phyloP scores from a whole-genome alignment of 2,888 invertebrate genomes.

The Drosophila anomelani region DNA sequence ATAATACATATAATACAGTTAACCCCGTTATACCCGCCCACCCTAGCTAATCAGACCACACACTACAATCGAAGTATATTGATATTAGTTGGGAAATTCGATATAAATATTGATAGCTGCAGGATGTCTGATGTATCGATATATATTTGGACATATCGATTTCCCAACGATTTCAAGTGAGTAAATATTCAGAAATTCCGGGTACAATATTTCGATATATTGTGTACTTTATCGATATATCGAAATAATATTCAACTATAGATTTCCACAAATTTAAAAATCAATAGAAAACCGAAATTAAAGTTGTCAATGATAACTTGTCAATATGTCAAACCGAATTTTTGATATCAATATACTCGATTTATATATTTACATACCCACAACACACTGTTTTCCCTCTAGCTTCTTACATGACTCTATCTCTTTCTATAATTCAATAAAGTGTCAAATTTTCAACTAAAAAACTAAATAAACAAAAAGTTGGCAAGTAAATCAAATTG shows the following conservation, averaged over 20 bases:
- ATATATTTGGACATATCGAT: not conserved
- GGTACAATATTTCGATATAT: not conserved
- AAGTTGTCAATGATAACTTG: too few relatives aligned
- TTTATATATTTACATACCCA: not conserved
- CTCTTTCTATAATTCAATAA: slow-evolving; percentile 34
- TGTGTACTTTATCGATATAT: not conserved
- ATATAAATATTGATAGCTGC: not conserved
- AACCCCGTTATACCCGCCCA: slow-evolving; percentile 15
- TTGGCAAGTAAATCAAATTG: slow-evolving; percentile 18
- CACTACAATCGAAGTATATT: not conserved
- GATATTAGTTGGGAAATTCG: not conserved
- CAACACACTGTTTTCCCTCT: slow-evolving; percentile 12
- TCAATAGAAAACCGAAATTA: not conserved
- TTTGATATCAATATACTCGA: not conserved
- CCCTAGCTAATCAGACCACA: slow-evolving; percentile 18
- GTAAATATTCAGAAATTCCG: too few relatives aligned
- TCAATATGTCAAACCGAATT: not conserved
- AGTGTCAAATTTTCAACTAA: slow-evolving; percentile 46
- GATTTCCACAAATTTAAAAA: not conserved
- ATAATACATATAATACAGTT: slow-evolving; percentile 4
- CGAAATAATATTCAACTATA: not conserved
- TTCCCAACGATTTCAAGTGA: not conserved
- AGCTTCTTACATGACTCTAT: slow-evolving; percentile 1
- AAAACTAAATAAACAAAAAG: slow-evolving; percentile 1
- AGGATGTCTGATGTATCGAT: not conserved